Evolutionary conservation across 2,797 vertebrate species (phyloP).

Genomic region (Falco novaeseelandiae): DNA sequence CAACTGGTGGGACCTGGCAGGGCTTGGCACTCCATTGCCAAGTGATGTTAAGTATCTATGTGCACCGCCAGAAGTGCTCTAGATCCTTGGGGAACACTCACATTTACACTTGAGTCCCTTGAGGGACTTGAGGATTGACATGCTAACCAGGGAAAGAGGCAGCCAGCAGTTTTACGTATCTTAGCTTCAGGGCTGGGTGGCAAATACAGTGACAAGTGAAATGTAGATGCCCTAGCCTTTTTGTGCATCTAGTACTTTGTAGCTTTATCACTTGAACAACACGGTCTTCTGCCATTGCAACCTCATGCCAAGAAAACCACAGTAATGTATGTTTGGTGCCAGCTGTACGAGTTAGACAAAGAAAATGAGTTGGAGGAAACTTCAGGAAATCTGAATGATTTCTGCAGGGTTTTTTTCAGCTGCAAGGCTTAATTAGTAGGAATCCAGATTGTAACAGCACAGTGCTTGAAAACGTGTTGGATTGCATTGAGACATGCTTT

Average conservation of each 20-base stretch:
- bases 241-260: not conserved
- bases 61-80: not conserved
- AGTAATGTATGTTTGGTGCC: not conserved
- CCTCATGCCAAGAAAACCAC: not conserved
- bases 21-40: not conserved
- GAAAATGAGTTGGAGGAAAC: not conserved
- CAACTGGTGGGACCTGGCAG: not conserved
- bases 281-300: conserved; percentile 8
- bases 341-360: not conserved
- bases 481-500: not conserved
- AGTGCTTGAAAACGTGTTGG: not conserved
- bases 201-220: conserved; percentile 2
- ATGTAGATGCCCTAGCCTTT: not conserved
- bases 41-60: not conserved
- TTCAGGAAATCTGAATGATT: not conserved
- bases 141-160: not conserved
- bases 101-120: not conserved
- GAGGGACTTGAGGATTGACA: not conserved
- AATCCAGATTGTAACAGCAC: not conserved
- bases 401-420: not conserved
- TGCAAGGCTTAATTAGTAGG: conserved; percentile 18
- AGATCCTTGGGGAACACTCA: not conserved
- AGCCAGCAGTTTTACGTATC: not conserved
- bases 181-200: not conserved
- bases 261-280: conserved; percentile 22